These are phyloP conservation scores for Physella acuta DNA, from an alignment of 1,140 invertebrate species.

Conservation along the genomic window DNA sequence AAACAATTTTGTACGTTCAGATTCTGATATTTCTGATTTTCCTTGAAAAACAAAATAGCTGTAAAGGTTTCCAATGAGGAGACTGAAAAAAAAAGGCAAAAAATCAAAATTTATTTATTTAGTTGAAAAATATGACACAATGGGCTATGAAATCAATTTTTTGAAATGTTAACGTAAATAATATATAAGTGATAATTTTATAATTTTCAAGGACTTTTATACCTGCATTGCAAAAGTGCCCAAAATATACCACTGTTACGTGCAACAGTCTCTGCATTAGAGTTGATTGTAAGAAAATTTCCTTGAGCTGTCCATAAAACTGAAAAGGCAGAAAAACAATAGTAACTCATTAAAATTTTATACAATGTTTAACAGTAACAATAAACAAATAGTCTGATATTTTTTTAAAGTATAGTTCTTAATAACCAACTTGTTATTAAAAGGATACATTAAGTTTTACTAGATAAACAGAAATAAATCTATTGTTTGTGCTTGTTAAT, in stretches of 20 bases:
- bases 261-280: constrained; percentile 80
- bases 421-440: not conserved
- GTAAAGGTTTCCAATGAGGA: constrained; percentile 91
- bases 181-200: no score
- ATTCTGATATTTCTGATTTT: constrained; percentile 69
- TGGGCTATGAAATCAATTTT: no score
- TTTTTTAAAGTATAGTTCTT: no score
- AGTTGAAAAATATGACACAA: no score
- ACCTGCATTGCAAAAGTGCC: constrained; percentile 90
- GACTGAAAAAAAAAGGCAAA: constrained; percentile 66
- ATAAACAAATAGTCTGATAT: no score
- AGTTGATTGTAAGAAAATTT: constrained; percentile 89
- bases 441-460: not conserved
- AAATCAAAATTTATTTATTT: not conserved
- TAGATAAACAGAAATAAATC: not conserved
- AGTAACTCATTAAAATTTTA: no score
- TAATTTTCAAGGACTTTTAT: constrained; percentile 10
- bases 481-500: not conserved
- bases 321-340: constrained; percentile 32
- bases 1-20: constrained; percentile 44
- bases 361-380: no score
- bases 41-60: constrained; percentile 88
- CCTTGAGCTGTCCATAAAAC: constrained; percentile 77
- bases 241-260: constrained; percentile 94
- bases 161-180: no score